phyloP scores from a whole-genome alignment of 2,888 invertebrate species.

The Venustoraphidia nigricollis region DNA sequence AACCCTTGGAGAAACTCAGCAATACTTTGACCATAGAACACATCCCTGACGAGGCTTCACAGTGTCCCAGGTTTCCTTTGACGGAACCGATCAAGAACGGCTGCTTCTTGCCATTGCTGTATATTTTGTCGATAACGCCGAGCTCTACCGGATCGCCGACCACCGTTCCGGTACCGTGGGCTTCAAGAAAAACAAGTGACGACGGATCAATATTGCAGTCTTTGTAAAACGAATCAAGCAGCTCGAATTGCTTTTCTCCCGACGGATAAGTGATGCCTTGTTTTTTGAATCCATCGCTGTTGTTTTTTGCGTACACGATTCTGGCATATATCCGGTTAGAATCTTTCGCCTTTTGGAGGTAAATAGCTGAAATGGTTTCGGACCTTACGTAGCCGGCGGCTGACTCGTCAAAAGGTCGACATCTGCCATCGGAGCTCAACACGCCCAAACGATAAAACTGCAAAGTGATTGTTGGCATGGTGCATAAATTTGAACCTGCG shows the following conservation, averaged over 20 bases:
- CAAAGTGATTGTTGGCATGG: slow-evolving; percentile 70
- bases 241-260: slow-evolving; percentile 37
- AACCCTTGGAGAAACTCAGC: slow-evolving; percentile 50
- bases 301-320: slow-evolving; percentile 21
- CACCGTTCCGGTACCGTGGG: slow-evolving; percentile 36
- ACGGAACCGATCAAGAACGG: slow-evolving; percentile 71
- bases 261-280: slow-evolving; percentile 26
- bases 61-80: slow-evolving; percentile 80
- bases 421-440: slow-evolving; percentile 34
- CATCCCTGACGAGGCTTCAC: slow-evolving; percentile 66
- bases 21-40: slow-evolving; percentile 59
- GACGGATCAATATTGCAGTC: slow-evolving; percentile 56
- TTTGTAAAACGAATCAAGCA: slow-evolving; percentile 46
- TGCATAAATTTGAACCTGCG: slow-evolving; percentile 64
- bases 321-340: slow-evolving; percentile 35
- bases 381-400: slow-evolving; percentile 75
- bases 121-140: slow-evolving; percentile 57
- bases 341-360: slow-evolving; percentile 47
- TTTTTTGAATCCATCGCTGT: slow-evolving; percentile 25
- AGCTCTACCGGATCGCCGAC: slow-evolving; percentile 76
- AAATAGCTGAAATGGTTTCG: slow-evolving; percentile 55
- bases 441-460: slow-evolving; percentile 58
- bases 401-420: slow-evolving; percentile 36
- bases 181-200: slow-evolving; percentile 47
- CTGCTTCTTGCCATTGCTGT: slow-evolving; percentile 50